phyloP scores from a whole-genome alignment of 2,888 invertebrate genomes.

The Leucophenga maculata region DNA sequence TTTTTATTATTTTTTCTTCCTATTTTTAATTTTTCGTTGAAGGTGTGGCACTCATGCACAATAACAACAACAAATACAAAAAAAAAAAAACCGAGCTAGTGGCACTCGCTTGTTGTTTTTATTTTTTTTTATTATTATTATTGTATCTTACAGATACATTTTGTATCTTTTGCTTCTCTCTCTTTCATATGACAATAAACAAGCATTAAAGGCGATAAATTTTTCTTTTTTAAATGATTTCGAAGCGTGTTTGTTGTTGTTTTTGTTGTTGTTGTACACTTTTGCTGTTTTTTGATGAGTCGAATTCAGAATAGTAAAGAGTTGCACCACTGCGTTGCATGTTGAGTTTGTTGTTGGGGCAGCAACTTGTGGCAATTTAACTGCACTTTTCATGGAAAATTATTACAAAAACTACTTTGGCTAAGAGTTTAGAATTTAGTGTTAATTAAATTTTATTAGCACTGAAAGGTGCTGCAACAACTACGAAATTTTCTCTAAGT shows the following conservation, averaged over 20 bases:
- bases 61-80: constrained; percentile 22
- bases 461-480: background rate
- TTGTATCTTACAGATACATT: constrained; percentile 25
- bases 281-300: background rate
- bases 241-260: background rate
- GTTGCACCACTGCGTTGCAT: background rate
- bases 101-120: constrained; percentile 31
- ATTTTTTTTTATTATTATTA: constrained; percentile 10
- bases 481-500: background rate
- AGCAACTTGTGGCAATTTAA: constrained; percentile 10
- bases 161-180: too few species aligned
- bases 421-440: constrained; percentile 14
- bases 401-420: constrained; percentile 6
- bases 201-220: constrained; percentile 28
- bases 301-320: constrained; percentile 17
- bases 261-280: background rate
- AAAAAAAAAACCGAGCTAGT: background rate
- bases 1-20: background rate
- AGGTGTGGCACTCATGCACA: constrained; percentile 32
- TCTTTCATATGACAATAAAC: constrained; percentile 23
- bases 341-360: too few species aligned
- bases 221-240: constrained; percentile 3
- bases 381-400: constrained; percentile 19
- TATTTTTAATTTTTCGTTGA: background rate
- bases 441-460: constrained; percentile 22